Percentiles rank a stretch among this genome's conserved stretches.
Conservation (phyloP, 2,888 invertebrate species). For the Apodemia zela region DNA sequence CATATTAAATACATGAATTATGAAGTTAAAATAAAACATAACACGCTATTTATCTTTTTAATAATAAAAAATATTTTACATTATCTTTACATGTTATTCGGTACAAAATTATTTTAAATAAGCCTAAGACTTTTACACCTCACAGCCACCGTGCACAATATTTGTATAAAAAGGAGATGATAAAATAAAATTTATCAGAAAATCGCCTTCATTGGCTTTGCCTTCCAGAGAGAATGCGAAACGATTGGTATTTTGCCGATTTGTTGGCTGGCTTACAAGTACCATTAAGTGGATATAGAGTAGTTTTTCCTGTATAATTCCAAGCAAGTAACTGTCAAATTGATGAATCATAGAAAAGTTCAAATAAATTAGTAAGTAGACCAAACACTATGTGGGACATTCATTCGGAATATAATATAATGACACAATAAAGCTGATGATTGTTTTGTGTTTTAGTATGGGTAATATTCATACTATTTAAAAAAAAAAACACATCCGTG, state of each 20-base stretch:
- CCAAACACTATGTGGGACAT: too few species aligned
- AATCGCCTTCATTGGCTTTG: too few species aligned
- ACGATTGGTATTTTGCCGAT: neutral
- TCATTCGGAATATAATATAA: too few species aligned
- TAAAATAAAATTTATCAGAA: neutral
- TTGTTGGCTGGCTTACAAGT: neutral
- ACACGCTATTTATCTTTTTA: conserved; percentile 31
- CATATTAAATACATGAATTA: neutral
- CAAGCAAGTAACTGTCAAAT: neutral
- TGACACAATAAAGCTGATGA: too few species aligned
- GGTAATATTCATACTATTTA: too few species aligned
- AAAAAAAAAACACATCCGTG: too few species aligned
- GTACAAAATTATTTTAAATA: conserved; percentile 36
- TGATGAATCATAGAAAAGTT: too few species aligned
- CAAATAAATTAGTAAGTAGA: too few species aligned
- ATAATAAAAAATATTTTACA: conserved; percentile 39
- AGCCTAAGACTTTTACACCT: conserved; percentile 47
- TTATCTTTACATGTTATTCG: conserved; percentile 39
- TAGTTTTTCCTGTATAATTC: neutral
- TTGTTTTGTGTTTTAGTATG: too few species aligned
- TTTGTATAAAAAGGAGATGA: neutral
- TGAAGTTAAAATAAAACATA: neutral
- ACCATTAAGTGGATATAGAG: neutral
- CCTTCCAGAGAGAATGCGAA: neutral
- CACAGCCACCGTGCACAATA: conserved; percentile 54